Base-by-base conservation (phyloP, 2,113 vertebrate species). In the Zingel zingel region DNA sequence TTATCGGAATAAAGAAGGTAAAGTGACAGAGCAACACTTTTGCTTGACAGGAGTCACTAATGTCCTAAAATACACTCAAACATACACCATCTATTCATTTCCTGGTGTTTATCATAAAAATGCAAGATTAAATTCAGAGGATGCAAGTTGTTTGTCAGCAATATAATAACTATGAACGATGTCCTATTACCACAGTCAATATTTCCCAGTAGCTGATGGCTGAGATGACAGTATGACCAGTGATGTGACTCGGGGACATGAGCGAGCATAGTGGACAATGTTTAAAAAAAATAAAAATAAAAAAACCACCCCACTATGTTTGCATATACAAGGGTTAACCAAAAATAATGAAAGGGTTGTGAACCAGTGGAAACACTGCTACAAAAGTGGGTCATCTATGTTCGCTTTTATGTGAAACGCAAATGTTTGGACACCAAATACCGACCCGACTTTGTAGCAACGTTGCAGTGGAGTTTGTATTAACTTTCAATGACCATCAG, bases 61-160 rank as follows among this genome's bases (percentile, higher is more conserved):
- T 73, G 56, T 87, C 78, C 83, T 94, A 86, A 43, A 88, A 90
- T 84, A 92, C 85, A 91, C 80, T 88, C 82, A 88, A 90, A 92
- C 88, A 77, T 48, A 83, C 81, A 88, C 48, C 0, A 36, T 88
- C 74, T 84, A 91, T 91, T 91, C n/a, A 59, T 74, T 75, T 86
- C 81, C 79, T 82, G 68, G 61, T 50, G 57, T 80, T 51, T 45
- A 56, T 74, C 65, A 82, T 75, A 86, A 86, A 86, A 92, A 90
- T 0, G 50, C 82, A 77, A 91, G 77, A 84, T 68, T 83, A 63
- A 87, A 81, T 76, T 87, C 72, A 73, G 63, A 86, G 81, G 86
- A 86, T 88, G 80, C 71, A 68, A 62, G 73, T 77, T 25, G 54
- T 77, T 62, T 70, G 18, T 85, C 30, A 47, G 54, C 4, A 30